Base-by-base conservation (phyloP, 2,797 vertebrate genomes). In the Scolopax bukidnonensis region DNA sequence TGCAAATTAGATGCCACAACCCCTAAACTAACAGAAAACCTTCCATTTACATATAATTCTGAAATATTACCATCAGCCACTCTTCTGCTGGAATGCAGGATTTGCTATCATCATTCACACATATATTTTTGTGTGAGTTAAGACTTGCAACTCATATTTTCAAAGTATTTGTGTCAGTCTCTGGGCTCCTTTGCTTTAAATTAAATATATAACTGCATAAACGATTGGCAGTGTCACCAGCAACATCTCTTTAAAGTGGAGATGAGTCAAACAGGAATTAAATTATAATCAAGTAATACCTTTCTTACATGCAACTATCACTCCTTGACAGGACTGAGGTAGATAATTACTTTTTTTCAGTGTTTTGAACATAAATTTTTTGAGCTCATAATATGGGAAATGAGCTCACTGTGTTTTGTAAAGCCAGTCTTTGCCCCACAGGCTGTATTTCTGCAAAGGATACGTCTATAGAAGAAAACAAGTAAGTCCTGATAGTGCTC, bases 71-170 rank as follows among this genome's bases (percentile, higher is more conserved):
- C 69, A 65, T 57, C 89, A 93, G 19, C 33, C 70, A 77, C 68
- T 61, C 68, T 95, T 92, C 65, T 85, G 45, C 75, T 95, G 92
- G 91, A 93, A 85, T n/a, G 25, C 21, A 68, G 73, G 45, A 59
- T 93, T 95, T 83, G 75, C 75, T 94, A 32, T 80, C 86, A 90
- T 83, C 88, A 90, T 90, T 95, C 94, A 93, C 90, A 94, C 88
- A 67, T 90, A 51, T 76, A 92, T 95, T 97, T 96, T 95, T 93
- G 89, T 57, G 64, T 69, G 78, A 95, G 75, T 95, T 94, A 90
- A 90, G 95, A 83, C 92, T 97, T 94, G 65, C 78, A 92, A 89
- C 84, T 95, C 88, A 65, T 94, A 89, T 92, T 95, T 96, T 87
- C 75, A 45, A 93, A 87, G 78, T 64, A 54, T 90, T 93, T 92